Base-by-base conservation (phyloP, 2,888 invertebrate species). In the Kryphioiulus occultus region DNA sequence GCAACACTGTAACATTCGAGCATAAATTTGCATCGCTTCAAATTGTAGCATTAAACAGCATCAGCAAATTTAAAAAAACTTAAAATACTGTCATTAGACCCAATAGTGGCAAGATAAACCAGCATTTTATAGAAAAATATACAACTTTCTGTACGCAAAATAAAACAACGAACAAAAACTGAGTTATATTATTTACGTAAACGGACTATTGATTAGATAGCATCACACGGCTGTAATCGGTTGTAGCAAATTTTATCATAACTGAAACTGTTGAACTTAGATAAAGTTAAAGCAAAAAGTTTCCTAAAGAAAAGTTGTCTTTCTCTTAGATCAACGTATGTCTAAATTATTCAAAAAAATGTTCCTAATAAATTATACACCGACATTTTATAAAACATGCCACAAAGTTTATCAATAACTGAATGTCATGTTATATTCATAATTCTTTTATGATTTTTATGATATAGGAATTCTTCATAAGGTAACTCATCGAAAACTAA, bases 41-140 rank as follows among this genome's bases (percentile, higher is more conserved):
- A 59, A n/a, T 19, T 7, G 47, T 47, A 47, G 47, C 47, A 15
- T 47, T 15, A 47, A 59, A 59, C 19, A n/a, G 19, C n/a, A 19
- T 59, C 53, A n/a, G 53, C 53, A 59, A 59, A 59, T 59, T 59
- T 59, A n/a, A 59, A 39, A 39, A 19, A 59, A 59, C 19, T n/a
- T 59, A n/a, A 59, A 47, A 47, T 15, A 47, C 19, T 1, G 47
- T 19, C 19, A 3, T 47, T 59, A 7, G 53, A 59, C n/a, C 53
- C n/a, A n/a, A 39, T 39, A 5, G 3, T 9, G 39, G 39, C 39
- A 17, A 17, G 15, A 59, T 59, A n/a, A n/a, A n/a, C 7, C 53
- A n/a, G 53, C 53, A 59, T n/a, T 59, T 59, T 59, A 59, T 59
- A 59, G 47, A 47, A 59, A 59, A 59, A 59, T 59, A 59, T 59